Percentiles rank a stretch among this genome's conserved stretches.
Evolutionary conservation across 1,140 invertebrate genomes (phyloP).

Genomic region (Neotoxoptera formosana): DNA sequence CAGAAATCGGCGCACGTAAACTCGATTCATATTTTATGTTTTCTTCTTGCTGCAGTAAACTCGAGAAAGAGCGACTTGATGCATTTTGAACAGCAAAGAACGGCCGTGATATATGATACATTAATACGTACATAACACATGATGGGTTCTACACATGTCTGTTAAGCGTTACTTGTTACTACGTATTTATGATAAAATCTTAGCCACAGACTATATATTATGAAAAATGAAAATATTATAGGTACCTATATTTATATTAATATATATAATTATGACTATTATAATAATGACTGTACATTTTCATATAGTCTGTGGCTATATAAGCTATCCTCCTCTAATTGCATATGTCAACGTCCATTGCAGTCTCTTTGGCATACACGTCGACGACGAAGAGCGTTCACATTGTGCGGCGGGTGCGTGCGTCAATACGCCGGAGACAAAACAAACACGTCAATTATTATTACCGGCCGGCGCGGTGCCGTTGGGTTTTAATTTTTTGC

Average conservation of each 20-base stretch:
- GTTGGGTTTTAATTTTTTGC: conserved; percentile 19
- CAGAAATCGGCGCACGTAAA: not conserved
- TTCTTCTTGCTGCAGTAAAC: not conserved
- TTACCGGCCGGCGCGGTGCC: not conserved
- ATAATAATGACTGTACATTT: too few species aligned
- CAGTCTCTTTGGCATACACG: not conserved
- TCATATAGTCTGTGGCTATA: too few species aligned
- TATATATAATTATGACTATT: too few species aligned
- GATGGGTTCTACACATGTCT: not conserved
- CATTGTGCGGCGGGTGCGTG: not conserved
- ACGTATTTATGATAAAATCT: too few species aligned
- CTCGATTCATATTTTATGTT: not conserved
- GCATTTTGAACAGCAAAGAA: not conserved
- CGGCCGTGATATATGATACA: not conserved
- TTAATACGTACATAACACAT: not conserved
- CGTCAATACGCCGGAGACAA: conserved; percentile 18
- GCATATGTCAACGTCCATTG: not conserved
- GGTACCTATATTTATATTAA: too few species aligned
- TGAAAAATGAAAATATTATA: too few species aligned
- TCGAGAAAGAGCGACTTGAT: not conserved
- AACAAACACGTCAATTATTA: conserved; percentile 47
- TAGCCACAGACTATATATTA: too few species aligned
- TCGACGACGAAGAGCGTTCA: not conserved
- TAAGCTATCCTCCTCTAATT: not conserved
- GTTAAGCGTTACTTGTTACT: not conserved